A percentile compares a stretch with the other conserved stretches of the same genome.
These are phyloP conservation scores for Cichlasoma orientale DNA, from an alignment of 2,797 vertebrate species.

Conservation along the genomic window DNA sequence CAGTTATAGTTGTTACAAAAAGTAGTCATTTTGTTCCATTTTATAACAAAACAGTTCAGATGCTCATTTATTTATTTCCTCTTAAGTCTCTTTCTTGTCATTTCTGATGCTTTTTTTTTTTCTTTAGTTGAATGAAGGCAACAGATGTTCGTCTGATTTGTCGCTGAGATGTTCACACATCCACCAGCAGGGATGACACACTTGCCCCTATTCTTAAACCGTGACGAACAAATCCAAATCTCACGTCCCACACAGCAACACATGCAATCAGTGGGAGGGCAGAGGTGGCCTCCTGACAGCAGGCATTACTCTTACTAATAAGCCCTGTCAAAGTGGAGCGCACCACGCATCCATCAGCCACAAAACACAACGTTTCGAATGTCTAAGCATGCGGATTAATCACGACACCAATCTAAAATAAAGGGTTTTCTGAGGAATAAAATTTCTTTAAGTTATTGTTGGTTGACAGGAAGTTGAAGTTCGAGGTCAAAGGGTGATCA, in stretches of 20 bases:
- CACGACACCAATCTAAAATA: neutral
- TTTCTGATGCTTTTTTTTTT: neutral
- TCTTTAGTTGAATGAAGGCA: neutral
- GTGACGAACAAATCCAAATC: slow-evolving; percentile 41
- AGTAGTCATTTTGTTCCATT: neutral
- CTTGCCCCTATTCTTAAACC: slow-evolving; percentile 30
- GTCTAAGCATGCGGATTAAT: slow-evolving; percentile 22
- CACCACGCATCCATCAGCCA: slow-evolving; percentile 46
- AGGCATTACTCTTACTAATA: slow-evolving; percentile 69
- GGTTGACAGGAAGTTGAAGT: slow-evolving; percentile 1
- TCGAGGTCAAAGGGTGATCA: neutral
- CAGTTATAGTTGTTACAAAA: neutral
- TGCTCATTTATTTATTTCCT: neutral
- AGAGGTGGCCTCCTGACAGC: slow-evolving; percentile 39
- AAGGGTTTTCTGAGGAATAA: slow-evolving; percentile 8
- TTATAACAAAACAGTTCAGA: neutral
- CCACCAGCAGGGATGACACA: slow-evolving; percentile 3
- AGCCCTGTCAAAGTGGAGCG: slow-evolving; percentile 49
- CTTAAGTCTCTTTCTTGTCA: neutral
- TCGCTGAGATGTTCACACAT: slow-evolving; percentile 18
- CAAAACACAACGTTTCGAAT: slow-evolving; percentile 16
- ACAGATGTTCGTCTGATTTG: slow-evolving; percentile 17
- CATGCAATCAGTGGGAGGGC: slow-evolving; percentile 29
- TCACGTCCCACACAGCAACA: slow-evolving; percentile 44
- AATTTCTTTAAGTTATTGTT: neutral